Percentiles rank a stretch among this genome's conserved stretches.
Conservation (phyloP, 2,113 vertebrate species). For the Ammodytes marinus region DNA sequence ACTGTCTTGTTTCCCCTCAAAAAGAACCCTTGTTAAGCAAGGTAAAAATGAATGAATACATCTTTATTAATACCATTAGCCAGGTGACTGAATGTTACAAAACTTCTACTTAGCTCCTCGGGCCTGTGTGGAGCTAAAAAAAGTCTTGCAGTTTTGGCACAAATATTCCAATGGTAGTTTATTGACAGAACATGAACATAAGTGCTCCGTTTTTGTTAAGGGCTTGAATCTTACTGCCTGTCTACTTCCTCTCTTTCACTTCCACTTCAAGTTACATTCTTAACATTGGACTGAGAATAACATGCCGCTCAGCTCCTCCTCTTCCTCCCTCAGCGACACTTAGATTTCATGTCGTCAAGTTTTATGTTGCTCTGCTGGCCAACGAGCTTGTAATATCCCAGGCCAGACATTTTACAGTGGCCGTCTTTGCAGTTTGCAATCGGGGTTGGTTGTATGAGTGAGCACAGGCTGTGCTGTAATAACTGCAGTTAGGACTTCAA, state of each 20-base stretch:
- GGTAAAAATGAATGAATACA: neutral
- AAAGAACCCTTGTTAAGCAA: conserved; percentile 26
- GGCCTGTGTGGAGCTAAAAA: neutral
- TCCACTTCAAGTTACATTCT: conserved; percentile 29
- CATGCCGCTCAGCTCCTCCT: neutral
- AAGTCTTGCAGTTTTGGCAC: neutral
- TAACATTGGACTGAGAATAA: conserved; percentile 37
- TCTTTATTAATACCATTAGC: neutral
- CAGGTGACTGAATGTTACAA: neutral
- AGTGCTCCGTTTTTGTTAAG: conserved; percentile 2
- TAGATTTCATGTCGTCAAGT: conserved; percentile 58
- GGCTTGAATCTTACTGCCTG: conserved; percentile 30
- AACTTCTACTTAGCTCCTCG: neutral
- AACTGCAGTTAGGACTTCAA: conserved; percentile 16
- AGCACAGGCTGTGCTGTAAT: conserved; percentile 24
- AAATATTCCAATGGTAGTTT: neutral
- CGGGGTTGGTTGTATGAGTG: neutral
- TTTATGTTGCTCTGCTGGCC: conserved; percentile 47
- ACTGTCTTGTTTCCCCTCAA: conserved; percentile 48
- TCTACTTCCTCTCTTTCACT: conserved; percentile 34
- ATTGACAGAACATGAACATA: neutral
- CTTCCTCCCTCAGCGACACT: conserved; percentile 35
- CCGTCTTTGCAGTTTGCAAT: conserved; percentile 30
- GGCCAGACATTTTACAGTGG: conserved; percentile 47
- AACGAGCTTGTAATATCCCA: conserved; percentile 42